Conservation (phyloP, 2,113 vertebrate genomes). For the Protobothrops flavoviridis region DNA sequence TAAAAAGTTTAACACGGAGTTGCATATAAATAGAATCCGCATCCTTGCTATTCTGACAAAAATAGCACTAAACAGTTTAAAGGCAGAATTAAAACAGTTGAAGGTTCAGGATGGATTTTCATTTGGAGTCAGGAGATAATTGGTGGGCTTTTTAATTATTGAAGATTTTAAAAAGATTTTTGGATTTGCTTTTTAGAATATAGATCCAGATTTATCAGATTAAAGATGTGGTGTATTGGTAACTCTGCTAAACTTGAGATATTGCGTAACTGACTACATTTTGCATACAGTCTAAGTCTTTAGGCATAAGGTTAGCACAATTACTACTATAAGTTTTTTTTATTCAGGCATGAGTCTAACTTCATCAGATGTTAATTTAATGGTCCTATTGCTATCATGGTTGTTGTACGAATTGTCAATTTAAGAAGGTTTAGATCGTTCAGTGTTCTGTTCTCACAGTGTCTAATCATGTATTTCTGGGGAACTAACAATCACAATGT, state of each 20-base stretch:
- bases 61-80: slow-evolving; percentile 14
- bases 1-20: not conserved
- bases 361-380: not conserved
- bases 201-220: not conserved
- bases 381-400: not conserved
- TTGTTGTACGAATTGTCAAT: not conserved
- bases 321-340: not conserved
- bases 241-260: not conserved
- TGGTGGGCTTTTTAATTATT: not conserved
- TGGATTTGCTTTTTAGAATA: not conserved
- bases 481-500: not conserved
- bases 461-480: not conserved
- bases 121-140: not conserved
- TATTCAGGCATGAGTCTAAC: not conserved
- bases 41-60: not conserved
- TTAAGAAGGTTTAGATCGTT: not conserved
- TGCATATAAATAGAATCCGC: not conserved
- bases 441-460: not conserved
- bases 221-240: not conserved
- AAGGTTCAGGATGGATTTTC: not conserved
- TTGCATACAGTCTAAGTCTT: not conserved
- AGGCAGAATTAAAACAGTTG: not conserved
- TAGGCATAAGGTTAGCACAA: not conserved
- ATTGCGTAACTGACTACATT: not conserved
- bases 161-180: not conserved